Conservation (phyloP, 2,797 vertebrate species). For the Austrolebias charrua region DNA sequence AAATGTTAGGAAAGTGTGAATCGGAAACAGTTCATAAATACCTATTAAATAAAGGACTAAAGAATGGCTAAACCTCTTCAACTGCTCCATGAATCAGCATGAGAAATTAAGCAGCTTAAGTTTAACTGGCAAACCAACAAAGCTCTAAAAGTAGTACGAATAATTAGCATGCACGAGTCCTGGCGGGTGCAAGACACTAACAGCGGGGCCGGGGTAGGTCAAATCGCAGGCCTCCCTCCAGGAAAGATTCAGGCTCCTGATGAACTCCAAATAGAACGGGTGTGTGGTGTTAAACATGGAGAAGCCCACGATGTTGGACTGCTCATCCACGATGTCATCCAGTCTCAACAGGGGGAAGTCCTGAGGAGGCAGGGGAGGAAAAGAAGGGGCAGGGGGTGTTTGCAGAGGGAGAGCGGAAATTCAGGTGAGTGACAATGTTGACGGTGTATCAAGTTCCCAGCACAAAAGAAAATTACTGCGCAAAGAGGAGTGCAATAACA, state of each 20-base stretch:
- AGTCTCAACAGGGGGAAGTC: conserved; percentile 90
- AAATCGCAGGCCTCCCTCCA: conserved; percentile 92
- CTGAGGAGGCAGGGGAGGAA: conserved; percentile 57
- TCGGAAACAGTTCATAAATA: conserved; percentile 66
- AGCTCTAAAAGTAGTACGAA: conserved; percentile 43
- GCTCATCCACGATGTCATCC: conserved; percentile 87
- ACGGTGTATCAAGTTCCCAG: conserved; percentile 45
- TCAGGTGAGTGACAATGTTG: conserved; percentile 54
- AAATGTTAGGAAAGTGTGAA: conserved; percentile 49
- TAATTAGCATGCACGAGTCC: conserved; percentile 18
- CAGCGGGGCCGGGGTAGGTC: conserved; percentile 78
- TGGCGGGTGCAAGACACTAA: conserved; percentile 50
- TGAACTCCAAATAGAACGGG: conserved; percentile 90
- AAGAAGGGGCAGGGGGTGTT: conserved; percentile 16
- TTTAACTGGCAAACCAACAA: conserved; percentile 48
- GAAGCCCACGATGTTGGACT: conserved; percentile 91
- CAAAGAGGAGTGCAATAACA: conserved; percentile 32
- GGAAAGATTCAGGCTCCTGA: conserved; percentile 92
- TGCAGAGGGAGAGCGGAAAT: conserved; percentile 26
- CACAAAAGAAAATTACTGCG: conserved; percentile 34
- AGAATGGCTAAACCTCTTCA: conserved; percentile 55
- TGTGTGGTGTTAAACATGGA: conserved; percentile 93
- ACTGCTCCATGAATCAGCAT: conserved; percentile 55
- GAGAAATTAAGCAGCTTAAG: conserved; percentile 50
- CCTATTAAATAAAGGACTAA: conserved; percentile 66